Base-by-base conservation (phyloP, 2,797 vertebrate genomes). In the Rhyacichthys aspro region DNA sequence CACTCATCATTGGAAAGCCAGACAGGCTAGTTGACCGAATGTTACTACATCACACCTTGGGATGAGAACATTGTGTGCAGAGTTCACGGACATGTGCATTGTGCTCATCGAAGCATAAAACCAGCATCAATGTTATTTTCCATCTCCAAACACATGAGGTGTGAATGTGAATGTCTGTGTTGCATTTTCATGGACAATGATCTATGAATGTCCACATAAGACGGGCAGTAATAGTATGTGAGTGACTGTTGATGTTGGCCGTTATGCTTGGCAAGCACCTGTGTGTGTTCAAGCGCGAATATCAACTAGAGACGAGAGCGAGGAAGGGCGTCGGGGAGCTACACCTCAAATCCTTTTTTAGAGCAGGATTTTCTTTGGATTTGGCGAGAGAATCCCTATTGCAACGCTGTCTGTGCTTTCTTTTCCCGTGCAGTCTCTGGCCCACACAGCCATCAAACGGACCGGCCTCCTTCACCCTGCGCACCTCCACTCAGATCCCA, bases 391-490 rank as follows among this genome's bases (percentile, higher is more conserved):
- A 69, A 77, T 79, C 70, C 77, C 73, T 70, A 28, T 39, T 10
- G 38, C 56, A 44, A 7, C 18, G 17, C 55, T 16, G 49, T 46
- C 44, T 53, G 47, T 9, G 18, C 73, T 70, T 42, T 36, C 43
- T 44, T 73, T 43, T 3, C 18, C 23, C 23, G 7, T 28, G 41
- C 55, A 37, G 54, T 70, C 74, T 44, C 41, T 1, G 50, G 79
- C 67, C 73, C 74, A 71, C 75, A 77, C 77, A 53, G 71, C 69
- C n/a, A 79, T 84, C 79, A 81, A 68, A 74, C 45, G 3, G 59
- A 50, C 54, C 41, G 38, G 52, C 55, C 67, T 63, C 58, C 70
- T 63, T 63, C 72, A 70, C 59, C 76, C 60, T 0, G 59, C 14
- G n/a, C 74, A 67, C 69, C 72, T 77, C 63, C 32, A 9, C 73